Conservation (phyloP, 1,140 invertebrate genomes). For the Cecropterus lyciades region DNA sequence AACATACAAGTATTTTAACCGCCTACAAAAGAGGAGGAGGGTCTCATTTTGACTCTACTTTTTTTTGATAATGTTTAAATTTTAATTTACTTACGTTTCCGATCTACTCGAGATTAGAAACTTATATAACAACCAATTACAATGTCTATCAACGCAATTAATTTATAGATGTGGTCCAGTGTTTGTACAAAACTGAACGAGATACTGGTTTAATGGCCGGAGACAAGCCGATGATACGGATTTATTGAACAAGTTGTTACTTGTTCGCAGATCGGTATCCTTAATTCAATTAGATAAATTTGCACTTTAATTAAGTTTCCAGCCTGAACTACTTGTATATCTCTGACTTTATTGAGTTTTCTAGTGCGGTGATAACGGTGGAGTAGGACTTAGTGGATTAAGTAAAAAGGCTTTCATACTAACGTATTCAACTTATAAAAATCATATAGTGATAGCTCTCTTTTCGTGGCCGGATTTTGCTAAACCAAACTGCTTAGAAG, state of each 20-base stretch:
- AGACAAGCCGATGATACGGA: slow-evolving; percentile 32
- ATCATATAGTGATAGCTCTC: too few species aligned
- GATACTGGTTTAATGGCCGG: slow-evolving; percentile 6
- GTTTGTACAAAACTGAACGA: slow-evolving; percentile 17
- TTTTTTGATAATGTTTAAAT: too few species aligned
- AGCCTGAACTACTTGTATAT: slow-evolving; percentile 15
- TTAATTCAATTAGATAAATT: slow-evolving; percentile 36
- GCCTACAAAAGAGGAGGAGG: too few species aligned
- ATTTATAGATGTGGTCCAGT: background rate
- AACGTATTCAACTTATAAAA: background rate
- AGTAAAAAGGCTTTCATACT: background rate
- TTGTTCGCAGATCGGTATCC: slow-evolving; percentile 29
- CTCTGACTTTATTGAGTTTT: slow-evolving; percentile 26
- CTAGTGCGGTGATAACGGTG: slow-evolving; percentile 6
- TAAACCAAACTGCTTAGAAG: too few species aligned
- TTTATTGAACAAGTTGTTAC: slow-evolving; percentile 32
- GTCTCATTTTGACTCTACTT: too few species aligned
- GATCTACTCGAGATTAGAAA: too few species aligned
- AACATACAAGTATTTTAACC: too few species aligned
- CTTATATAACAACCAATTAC: background rate
- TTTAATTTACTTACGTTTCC: too few species aligned
- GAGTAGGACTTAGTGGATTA: background rate
- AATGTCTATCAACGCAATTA: slow-evolving; percentile 9
- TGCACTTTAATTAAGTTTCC: slow-evolving; percentile 35
- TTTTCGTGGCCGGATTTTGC: too few species aligned